Base-by-base conservation (phyloP, 2,888 invertebrate species). In the Schizaphis graminum region DNA sequence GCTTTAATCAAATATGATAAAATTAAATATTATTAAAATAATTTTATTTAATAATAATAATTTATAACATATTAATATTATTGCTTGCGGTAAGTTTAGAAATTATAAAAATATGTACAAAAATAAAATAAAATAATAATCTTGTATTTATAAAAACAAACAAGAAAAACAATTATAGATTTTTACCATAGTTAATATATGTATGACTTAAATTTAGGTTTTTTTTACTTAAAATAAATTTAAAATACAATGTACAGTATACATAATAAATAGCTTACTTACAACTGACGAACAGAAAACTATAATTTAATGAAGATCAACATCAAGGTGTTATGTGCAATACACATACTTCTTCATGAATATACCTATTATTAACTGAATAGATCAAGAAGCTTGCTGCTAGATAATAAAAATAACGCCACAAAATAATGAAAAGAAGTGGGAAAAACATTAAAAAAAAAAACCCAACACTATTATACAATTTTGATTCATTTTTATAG, bases 401-500 rank as follows among this genome's bases (percentile, higher is more conserved):
- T 44, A 85, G 28, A 26, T 26, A 26, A 85, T 44, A 44, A 26
- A 85, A 26, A 85, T 85, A 85, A 26, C 4, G 3, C 28, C 21
- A 61, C 44, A 61, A 61, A 89, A 89, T 84, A 53, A 53, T 26
- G 0, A 91, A 90, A 84, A 91, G 24, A 67, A 91, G 77, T 26
- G 53, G 53, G 13, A 41, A 49, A 77, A 91, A 90, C 24, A 41
- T 47, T 26, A 35, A 77, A 91, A 91, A 77, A 44, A 77, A n/a
- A 91, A 77, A 47, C 8, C 16, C 2, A 35, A 61, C 0, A 77
- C 53, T 57, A 77, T 84, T 84, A 84, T 91, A 91, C 5, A 77
- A 77, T 91, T n/a, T 49, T 28, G 26, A 77, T 77, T 67, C 47
- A 67, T 41, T n/a, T 77, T 41, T 28, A 53, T 77, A 77, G 35